Evolutionary conservation across 1,140 invertebrate species (phyloP), one percentile per base, ranked within the genome.

Genomic region (Drosophila cardini): DNA sequence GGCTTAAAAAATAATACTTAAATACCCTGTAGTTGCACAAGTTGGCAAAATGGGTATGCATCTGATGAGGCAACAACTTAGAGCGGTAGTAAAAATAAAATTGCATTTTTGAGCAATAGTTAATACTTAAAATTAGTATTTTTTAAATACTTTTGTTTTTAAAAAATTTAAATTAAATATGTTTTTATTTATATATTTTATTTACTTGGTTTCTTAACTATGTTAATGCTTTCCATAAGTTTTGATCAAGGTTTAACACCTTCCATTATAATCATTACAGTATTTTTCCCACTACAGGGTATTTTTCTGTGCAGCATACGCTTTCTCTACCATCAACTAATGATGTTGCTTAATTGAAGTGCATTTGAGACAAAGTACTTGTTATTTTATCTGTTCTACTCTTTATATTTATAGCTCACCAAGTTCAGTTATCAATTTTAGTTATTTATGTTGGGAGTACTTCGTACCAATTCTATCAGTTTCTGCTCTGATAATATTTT

Each of bases 311-410:
- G 21, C 8, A 30, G 43, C 34, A 8, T 15, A 4, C 8, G 1
- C 4, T n/a, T 11, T 50, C 36, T 9, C 34, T 42, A 11, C 15
- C 18, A 62, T 30, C 5, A 16, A 36, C 43, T 42, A 30, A 52
- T 61, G 45, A 16, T 67, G 18, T 42, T 52, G 9, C 36, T 56
- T 36, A 65, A 46, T 65, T 32, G 40, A 45, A 65, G 32, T 46
- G 52, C 42, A 38, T 45, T 65, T 18, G 16, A 45, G 16, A 34
- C 32, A 26, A 61, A 61, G 15, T 36, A 45, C 56, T 8, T 10
- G 1, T 8, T 6, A 5, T n/a, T 58, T 11, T 58, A 60, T 15
- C 26, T 46, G 7, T 50, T 11, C 13, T 26, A 34, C 15, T 18
- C 36, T 48, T 11, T 40, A 62, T 62, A 62, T 62, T 48, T 56